phyloP scores from a whole-genome alignment of 2,888 invertebrate species.

The Erebia aethiops region DNA sequence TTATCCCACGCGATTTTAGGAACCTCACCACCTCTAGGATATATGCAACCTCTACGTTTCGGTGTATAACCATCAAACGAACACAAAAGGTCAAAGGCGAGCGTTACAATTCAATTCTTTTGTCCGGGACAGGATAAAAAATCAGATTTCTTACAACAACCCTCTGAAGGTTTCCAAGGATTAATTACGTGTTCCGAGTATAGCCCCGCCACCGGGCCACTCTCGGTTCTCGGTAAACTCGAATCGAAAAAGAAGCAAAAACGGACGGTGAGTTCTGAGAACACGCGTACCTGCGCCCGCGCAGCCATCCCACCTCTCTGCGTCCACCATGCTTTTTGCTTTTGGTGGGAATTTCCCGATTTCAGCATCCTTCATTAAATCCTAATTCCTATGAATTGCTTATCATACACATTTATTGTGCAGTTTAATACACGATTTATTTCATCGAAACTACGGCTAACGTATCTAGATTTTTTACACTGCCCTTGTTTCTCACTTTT shows the following conservation, averaged over 20 bases:
- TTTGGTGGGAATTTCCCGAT: background rate
- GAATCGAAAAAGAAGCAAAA: conserved; percentile 83
- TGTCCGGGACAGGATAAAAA: conserved; percentile 43
- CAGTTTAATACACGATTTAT: too few species aligned
- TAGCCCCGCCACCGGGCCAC: conserved; percentile 79
- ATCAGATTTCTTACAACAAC: conserved; percentile 78
- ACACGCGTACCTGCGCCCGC: conserved; percentile 78
- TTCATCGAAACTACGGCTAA: too few species aligned
- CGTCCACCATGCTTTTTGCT: conserved; percentile 36
- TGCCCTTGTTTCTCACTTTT: too few species aligned
- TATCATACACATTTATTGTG: too few species aligned
- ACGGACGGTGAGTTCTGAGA: conserved; percentile 75
- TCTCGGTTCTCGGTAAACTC: conserved; percentile 79
- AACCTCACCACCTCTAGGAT: too few species aligned
- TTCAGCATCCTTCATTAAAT: background rate
- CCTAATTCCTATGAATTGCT: background rate
- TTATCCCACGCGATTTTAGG: too few species aligned
- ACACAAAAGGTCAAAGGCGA: conserved; percentile 58
- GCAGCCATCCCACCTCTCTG: conserved; percentile 70
- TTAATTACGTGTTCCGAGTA: conserved; percentile 82
- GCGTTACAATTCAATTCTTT: conserved; percentile 52
- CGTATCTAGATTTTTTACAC: too few species aligned
- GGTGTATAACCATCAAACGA: background rate
- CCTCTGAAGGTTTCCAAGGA: conserved; percentile 81
- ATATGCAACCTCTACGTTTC: too few species aligned